Evolutionary conservation across 2,113 vertebrate species (phyloP), one percentile per base, ranked within the genome.

Genomic region (Riparia riparia): DNA sequence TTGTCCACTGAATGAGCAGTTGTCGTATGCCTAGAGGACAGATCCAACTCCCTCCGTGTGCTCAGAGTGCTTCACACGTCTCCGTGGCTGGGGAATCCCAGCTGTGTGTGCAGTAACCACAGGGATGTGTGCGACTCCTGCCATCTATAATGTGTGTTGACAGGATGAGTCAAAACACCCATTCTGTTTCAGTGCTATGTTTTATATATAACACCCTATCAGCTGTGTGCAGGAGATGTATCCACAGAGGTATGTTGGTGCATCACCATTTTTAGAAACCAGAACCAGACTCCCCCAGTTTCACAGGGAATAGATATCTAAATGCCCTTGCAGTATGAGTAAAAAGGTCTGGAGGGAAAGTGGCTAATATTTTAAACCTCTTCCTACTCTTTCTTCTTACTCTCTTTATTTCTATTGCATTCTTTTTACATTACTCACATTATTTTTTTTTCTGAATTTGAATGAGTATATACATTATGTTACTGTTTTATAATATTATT

Each of bases 101-200:
- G 29, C 14, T 8, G 3, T 14, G 2, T 7, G 1, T 22, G 56
- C 56, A 71, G 65, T n/a, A 89, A 81, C 76, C 89, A 54, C 8
- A 73, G 31, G 86, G 57, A 58, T 4, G 4, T 0, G 2, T 17
- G 39, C 3, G 4, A 34, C 14, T 65, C 32, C 50, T 54, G 9
- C 20, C 3, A 1, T 26, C 68, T 70, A 1, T 49, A 50, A 73
- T 8, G 56, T 2, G 28, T 71, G 64, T 31, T 78, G 87, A 74
- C 87, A 94, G 42, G 29, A 89, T 31, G 64, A 86, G 77, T 94
- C 89, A 94, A 93, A 96, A 93, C 44, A 78, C 25, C 29, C 60
- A 28, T 42, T 72, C 68, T 2, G 1, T 28, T 69, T 39, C 57
- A 60, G 17, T 19, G 45, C 12, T 26, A 1, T 34, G 31, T 64